phyloP scores from a whole-genome alignment of 2,113 vertebrate species.

The Eptatretus burgeri region DNA sequence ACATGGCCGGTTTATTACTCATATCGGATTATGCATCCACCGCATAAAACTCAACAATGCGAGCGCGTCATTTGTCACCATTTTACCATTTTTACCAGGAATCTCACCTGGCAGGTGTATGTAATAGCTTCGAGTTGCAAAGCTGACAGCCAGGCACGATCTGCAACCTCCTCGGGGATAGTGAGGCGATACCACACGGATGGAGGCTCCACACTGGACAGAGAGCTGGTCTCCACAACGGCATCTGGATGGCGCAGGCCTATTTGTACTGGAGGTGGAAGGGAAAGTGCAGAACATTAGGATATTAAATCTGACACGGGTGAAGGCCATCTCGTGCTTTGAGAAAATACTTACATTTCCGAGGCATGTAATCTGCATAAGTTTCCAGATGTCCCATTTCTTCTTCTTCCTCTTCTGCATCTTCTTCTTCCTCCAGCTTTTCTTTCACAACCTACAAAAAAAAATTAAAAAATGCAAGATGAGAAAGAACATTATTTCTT shows the following conservation, averaged over 20 bases:
- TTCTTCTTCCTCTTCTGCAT: conserved; percentile 83
- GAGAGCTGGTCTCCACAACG: conserved; percentile 82
- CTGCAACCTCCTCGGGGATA: conserved; percentile 71
- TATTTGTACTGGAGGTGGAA: conserved; percentile 34
- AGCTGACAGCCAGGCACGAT: conserved; percentile 66
- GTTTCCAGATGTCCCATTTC: conserved; percentile 90
- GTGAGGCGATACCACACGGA: conserved; percentile 82
- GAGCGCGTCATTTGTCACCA: too few relatives aligned
- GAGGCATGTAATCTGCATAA: conserved; percentile 91
- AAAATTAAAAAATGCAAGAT: conserved; percentile 7
- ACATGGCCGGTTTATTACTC: too few relatives aligned
- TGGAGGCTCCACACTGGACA: conserved; percentile 77
- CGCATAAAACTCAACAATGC: too few relatives aligned
- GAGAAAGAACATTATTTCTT: background rate
- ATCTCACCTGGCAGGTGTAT: conserved; percentile 55
- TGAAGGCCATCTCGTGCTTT: background rate
- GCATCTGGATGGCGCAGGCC: conserved; percentile 75
- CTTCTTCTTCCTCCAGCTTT: conserved; percentile 64
- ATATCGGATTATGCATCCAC: too few relatives aligned
- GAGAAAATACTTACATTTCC: conserved; percentile 38
- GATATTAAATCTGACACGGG: background rate
- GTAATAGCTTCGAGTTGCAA: conserved; percentile 85
- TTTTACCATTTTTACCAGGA: too few relatives aligned
- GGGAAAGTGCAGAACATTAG: background rate
- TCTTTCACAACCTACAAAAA: conserved; percentile 36